A percentile compares a stretch with the other conserved stretches of the same genome.
Conservation (phyloP, 2,113 vertebrate genomes). For the Equus quagga region DNA sequence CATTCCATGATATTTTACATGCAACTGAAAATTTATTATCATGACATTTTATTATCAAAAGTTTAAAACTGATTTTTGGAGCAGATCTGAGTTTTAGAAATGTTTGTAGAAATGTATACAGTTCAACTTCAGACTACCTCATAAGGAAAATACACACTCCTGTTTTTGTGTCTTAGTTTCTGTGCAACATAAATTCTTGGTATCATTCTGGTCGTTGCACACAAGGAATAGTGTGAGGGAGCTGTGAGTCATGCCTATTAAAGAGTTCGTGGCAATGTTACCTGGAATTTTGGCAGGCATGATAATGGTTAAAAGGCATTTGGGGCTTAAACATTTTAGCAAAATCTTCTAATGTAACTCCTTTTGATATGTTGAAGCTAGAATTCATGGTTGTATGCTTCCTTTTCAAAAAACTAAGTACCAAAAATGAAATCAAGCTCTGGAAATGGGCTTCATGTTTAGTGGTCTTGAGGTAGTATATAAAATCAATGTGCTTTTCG, state of each 20-base stretch:
- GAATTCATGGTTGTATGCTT: neutral
- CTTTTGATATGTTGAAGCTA: neutral
- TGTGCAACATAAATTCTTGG: neutral
- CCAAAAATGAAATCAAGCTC: neutral
- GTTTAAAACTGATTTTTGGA: neutral
- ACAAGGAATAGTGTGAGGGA: neutral
- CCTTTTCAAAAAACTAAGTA: neutral
- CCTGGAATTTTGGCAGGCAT: neutral
- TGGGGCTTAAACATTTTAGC: neutral
- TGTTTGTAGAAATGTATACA: neutral
- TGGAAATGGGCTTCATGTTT: neutral
- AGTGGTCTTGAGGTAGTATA: neutral
- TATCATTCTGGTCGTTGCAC: neutral
- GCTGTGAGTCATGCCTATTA: neutral
- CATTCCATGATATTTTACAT: neutral
- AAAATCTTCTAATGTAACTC: neutral
- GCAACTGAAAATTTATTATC: neutral
- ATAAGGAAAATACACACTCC: neutral
- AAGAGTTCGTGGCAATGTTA: neutral
- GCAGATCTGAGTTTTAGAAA: neutral
- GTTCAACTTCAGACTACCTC: neutral
- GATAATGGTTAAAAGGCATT: neutral
- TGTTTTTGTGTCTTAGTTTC: neutral
- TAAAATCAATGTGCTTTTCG: neutral
- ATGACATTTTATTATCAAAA: neutral